Evolutionary conservation across 2,888 invertebrate genomes (phyloP).

Genomic region (Synergus laeviventris): DNA sequence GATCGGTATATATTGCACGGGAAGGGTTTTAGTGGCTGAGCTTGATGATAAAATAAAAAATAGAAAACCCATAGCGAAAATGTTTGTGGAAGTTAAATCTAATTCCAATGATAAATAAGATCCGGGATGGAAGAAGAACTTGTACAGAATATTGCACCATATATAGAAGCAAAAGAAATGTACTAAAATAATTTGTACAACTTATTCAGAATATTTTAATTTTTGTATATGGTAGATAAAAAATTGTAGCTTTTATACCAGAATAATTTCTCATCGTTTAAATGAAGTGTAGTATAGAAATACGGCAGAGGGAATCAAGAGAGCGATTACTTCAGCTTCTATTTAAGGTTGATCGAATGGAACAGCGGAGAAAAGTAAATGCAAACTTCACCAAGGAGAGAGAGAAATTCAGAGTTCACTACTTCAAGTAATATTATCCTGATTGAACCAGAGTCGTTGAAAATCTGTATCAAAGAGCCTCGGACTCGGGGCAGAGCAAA

Average conservation of each 20-base stretch:
- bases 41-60: slow-evolving; percentile 23
- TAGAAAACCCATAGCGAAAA: background rate
- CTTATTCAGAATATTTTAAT: background rate
- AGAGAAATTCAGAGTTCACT: slow-evolving; percentile 22
- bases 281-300: slow-evolving; percentile 21
- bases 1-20: background rate
- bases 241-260: background rate
- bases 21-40: slow-evolving; percentile 22
- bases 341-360: slow-evolving; percentile 26
- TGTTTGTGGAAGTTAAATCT: slow-evolving; percentile 29
- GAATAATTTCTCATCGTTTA: background rate
- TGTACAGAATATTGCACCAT: background rate
- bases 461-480: background rate
- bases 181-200: background rate
- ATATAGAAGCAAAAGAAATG: background rate
- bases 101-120: slow-evolving; percentile 33
- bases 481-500: background rate
- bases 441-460: slow-evolving; percentile 13
- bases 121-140: background rate
- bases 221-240: background rate
- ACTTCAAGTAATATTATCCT: slow-evolving; percentile 27
- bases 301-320: slow-evolving; percentile 25
- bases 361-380: slow-evolving; percentile 37
- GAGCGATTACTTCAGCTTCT: slow-evolving; percentile 26
- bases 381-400: background rate